Base-by-base conservation (phyloP, 2,888 invertebrate genomes). In the Agriotes lineatus region DNA sequence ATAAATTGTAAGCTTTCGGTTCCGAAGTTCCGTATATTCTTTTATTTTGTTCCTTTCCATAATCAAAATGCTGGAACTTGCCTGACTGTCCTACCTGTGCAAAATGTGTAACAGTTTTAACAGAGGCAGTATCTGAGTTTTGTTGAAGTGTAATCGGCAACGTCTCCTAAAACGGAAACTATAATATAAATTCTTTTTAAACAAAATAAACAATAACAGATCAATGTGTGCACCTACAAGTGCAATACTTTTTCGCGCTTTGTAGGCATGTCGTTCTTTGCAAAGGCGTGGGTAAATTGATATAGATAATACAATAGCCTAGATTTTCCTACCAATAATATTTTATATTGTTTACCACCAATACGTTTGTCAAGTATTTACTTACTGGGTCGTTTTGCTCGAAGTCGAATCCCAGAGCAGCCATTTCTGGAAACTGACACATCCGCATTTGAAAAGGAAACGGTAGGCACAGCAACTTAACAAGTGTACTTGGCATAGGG, bases 1-100 rank as follows among this genome's bases (percentile, higher is more conserved):
- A 83, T 18, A 91, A 78, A 72, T 89, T 86, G 77, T 91, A 92
- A 35, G 81, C 80, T 0, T 88, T 87, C 0, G 90, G 89, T 42
- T 84, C 85, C 1, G 86, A 83, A 2, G 82, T 82, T 0, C 88
- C 89, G 74, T 86, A 88, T 0, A 83, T 69, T 42, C 80, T 79
- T 56, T 83, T 79, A 69, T 91, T 84, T 9, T 86, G 85, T 3
- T 86, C 83, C 14, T 81, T 80, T 72, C 88, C 88, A 71, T 87
- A 86, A 77, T 88, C 86, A 74, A 88, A 91, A 58, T 88, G 86
- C 10, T 87, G 86, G 78, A 91, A 90, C 0, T 76, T 75, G 56
- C 80, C 80, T n/a, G 66, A 66, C 61, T 73, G 73, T 0, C 79
- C 76, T 3, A 81, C 75, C 70, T 82, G 82, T 12, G 76, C 62